These are phyloP conservation scores for Onychomys torridus DNA, from an alignment of 2,797 vertebrate species.

Conservation along the genomic window DNA sequence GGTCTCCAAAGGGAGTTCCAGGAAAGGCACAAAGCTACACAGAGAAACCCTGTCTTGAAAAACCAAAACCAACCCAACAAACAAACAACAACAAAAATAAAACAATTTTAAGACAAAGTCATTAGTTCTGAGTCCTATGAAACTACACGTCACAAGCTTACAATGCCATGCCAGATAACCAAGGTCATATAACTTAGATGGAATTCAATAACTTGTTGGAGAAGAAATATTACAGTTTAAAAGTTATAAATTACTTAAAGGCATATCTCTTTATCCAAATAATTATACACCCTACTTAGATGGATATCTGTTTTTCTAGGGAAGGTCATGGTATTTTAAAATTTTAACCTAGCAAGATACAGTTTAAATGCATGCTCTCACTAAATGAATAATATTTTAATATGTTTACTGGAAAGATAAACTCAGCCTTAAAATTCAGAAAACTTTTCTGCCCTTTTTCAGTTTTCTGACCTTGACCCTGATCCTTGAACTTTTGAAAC, in stretches of 20 bases:
- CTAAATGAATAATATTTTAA: slow-evolving; percentile 34
- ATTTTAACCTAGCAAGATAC: not conserved
- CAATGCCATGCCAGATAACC: not conserved
- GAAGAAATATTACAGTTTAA: slow-evolving; percentile 33
- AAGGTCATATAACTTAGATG: not conserved
- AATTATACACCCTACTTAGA: not conserved
- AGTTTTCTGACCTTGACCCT: not conserved
- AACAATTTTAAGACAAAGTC: slow-evolving; percentile 1
- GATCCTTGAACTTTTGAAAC: not conserved
- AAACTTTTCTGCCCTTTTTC: not conserved
- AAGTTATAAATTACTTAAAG: slow-evolving; percentile 47
- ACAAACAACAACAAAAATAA: too few relatives aligned
- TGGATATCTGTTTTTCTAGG: not conserved
- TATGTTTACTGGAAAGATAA: slow-evolving; percentile 9
- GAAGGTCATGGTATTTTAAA: not conserved
- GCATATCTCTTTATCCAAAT: slow-evolving; percentile 29
- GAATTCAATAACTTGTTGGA: slow-evolving; percentile 3
- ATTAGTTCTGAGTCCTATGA: not conserved
- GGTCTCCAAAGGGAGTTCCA: too few relatives aligned
- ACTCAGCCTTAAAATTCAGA: slow-evolving; percentile 36
- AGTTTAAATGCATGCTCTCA: not conserved
- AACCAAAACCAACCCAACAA: too few relatives aligned
- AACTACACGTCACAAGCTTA: not conserved
- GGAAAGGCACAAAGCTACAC: too few relatives aligned
- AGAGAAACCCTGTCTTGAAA: too few relatives aligned